A percentile compares a stretch with the other conserved stretches of the same genome.
Evolutionary conservation across 2,797 vertebrate species (phyloP).

Genomic region (Acanthornis magna): DNA sequence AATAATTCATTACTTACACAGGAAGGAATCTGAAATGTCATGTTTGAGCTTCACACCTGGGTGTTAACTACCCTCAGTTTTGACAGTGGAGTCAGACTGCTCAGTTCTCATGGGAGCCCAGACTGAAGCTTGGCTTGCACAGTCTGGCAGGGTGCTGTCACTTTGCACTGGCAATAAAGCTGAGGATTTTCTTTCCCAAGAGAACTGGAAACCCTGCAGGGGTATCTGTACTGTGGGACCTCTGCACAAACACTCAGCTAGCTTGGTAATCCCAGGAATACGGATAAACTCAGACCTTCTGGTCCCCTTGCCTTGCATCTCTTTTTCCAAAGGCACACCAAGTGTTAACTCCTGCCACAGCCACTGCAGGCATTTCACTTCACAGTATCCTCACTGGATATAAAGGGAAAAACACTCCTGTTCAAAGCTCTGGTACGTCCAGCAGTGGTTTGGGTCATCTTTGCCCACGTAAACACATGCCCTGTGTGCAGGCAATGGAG

Average conservation of each 20-base stretch:
- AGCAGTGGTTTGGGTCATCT: not conserved
- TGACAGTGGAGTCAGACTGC: not conserved
- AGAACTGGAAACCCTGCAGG: not conserved
- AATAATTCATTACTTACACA: not conserved
- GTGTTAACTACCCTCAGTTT: not conserved
- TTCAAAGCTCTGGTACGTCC: not conserved
- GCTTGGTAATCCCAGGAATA: not conserved
- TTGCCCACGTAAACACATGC: not conserved
- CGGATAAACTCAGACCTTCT: not conserved
- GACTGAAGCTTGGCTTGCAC: not conserved
- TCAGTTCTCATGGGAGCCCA: not conserved
- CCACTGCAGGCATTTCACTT: not conserved
- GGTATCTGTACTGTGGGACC: not conserved
- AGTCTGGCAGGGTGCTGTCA: not conserved
- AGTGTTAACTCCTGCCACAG: not conserved
- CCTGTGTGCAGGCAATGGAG: not conserved
- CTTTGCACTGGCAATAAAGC: not conserved
- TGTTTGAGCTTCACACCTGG: constrained; percentile 13
- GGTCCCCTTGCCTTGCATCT: not conserved
- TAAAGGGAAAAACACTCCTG: fast-evolving
- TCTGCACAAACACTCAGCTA: not conserved
- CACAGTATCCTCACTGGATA: not conserved
- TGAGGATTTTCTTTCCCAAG: not conserved
- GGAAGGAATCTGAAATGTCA: not conserved
- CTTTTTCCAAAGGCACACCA: not conserved